A percentile compares a stretch with the other conserved stretches of the same genome.
These are phyloP conservation scores for Drosophila suboccidentalis DNA, from an alignment of 2,888 invertebrate species.

Conservation along the genomic window DNA sequence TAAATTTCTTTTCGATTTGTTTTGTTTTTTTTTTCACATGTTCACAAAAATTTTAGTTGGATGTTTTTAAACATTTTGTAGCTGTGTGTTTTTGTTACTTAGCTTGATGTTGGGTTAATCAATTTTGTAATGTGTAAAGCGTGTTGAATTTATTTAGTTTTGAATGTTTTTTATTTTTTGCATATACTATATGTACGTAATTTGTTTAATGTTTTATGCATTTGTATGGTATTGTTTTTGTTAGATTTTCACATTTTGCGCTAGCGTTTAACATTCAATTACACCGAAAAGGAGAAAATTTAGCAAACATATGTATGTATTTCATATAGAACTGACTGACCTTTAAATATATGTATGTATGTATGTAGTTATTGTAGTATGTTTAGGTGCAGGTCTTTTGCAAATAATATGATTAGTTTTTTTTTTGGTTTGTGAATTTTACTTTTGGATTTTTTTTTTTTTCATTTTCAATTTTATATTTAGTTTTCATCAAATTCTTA, in stretches of 20 bases:
- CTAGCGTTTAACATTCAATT: constrained; percentile 71
- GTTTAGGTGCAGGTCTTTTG: constrained; percentile 36
- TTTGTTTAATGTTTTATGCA: constrained; percentile 18
- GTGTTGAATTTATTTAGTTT: constrained; percentile 30
- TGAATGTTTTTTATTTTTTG: background rate
- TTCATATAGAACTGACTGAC: constrained; percentile 24
- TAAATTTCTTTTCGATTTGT: constrained; percentile 72
- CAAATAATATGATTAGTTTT: constrained; percentile 43
- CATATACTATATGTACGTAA: background rate
- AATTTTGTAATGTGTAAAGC: constrained; percentile 34
- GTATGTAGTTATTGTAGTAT: constrained; percentile 8
- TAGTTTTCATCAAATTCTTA: constrained; percentile 28
- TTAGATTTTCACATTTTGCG: constrained; percentile 46
- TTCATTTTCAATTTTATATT: constrained; percentile 6
- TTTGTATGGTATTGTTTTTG: constrained; percentile 24
- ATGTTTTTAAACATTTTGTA: constrained; percentile 46
- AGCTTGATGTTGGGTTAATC: constrained; percentile 39
- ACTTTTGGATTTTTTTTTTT: constrained; percentile 6
- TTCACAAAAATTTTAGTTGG: constrained; percentile 53
- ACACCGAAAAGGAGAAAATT: constrained; percentile 68
- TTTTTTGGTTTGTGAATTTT: constrained; percentile 6
- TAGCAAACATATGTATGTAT: constrained; percentile 23
- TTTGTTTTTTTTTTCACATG: constrained; percentile 54
- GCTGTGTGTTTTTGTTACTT: constrained; percentile 31
- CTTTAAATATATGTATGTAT: constrained; percentile 14